Base-by-base conservation (phyloP, 2,888 invertebrate species). In the Drosophila suboccidentalis region DNA sequence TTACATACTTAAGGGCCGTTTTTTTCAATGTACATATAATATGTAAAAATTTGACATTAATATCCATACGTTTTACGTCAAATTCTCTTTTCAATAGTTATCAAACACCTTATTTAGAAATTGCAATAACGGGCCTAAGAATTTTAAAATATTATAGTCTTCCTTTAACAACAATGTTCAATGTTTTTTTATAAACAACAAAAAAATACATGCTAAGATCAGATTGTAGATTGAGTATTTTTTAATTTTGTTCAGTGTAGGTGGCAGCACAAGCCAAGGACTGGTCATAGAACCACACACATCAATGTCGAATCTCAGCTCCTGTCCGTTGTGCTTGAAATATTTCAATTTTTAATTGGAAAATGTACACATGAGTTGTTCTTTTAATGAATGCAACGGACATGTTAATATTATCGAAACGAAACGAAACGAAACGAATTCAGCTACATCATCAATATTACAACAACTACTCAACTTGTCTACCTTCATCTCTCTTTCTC, bases 331-430 rank as follows among this genome's bases (percentile, higher is more conserved):
- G 75, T 82, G 82, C 86, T 82, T 71, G 71, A 84, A 89, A 90
- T 90, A 90, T 90, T 91, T 83, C 85, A 87, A 90, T 91, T 91
- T 90, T 90, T 91, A 91, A 91, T 91, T 91, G 88, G 90, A 91
- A 91, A 90, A 87, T 87, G 84, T 87, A 71, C 91, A 91, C 89
- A 90, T 90, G 90, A 91, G 89, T 90, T 84, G 90, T 81, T 86
- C 83, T 67, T 74, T 79, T 82, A 87, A 90, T 89, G 80, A 85
- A 87, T 90, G 90, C 80, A 89, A 70, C 74, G 74, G 85, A 73
- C 83, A 81, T 70, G 83, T 72, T 80, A 84, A 78, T 75, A 74
- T 71, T 72, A 79, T 74, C 75, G 74, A 82, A 26, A 38, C 59
- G 72, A 67, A 34, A 13, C 43, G 15, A 43, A 17, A 19, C 43